Percentiles rank a stretch among this genome's conserved stretches.
Conservation (phyloP, 2,797 vertebrate genomes). For the Cryptoprocta ferox region DNA sequence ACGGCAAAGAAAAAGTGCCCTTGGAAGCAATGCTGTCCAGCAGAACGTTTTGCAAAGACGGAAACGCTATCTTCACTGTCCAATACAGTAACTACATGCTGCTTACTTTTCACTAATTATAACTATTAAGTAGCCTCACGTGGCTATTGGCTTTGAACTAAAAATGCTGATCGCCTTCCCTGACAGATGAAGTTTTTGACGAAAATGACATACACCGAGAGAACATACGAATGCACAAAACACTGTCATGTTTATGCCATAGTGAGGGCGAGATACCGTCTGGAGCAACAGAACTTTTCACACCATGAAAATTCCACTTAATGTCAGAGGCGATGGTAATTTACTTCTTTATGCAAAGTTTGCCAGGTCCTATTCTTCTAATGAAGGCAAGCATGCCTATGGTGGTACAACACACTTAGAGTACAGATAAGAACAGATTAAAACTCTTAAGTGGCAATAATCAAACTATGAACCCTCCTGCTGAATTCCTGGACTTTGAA, state of each 20-base stretch:
- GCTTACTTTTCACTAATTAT: slow-evolving; percentile 17
- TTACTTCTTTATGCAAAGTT: slow-evolving; percentile 15
- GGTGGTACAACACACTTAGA: not conserved
- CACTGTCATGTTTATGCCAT: slow-evolving; percentile 36
- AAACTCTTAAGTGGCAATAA: not conserved
- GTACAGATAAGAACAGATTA: not conserved
- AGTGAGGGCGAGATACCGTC: not conserved
- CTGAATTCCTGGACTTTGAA: slow-evolving; percentile 55
- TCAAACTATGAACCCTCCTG: not conserved
- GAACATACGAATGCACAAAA: not conserved
- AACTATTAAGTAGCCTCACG: not conserved
- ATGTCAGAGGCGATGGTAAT: not conserved
- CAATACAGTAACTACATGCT: not conserved
- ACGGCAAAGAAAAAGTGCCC: slow-evolving; percentile 34
- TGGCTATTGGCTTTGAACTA: not conserved
- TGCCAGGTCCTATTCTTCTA: slow-evolving; percentile 13
- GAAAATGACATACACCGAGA: slow-evolving; percentile 46
- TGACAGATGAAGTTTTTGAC: slow-evolving; percentile 45
- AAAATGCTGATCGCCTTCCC: not conserved
- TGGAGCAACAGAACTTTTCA: slow-evolving; percentile 35
- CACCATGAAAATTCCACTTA: slow-evolving; percentile 14
- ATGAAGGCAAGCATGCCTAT: not conserved
- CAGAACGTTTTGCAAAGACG: not conserved
- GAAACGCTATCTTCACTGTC: not conserved
- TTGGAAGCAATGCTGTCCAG: not conserved